These are phyloP conservation scores for Watsonalla cultraria DNA, from an alignment of 2,888 invertebrate genomes.

Conservation along the genomic window DNA sequence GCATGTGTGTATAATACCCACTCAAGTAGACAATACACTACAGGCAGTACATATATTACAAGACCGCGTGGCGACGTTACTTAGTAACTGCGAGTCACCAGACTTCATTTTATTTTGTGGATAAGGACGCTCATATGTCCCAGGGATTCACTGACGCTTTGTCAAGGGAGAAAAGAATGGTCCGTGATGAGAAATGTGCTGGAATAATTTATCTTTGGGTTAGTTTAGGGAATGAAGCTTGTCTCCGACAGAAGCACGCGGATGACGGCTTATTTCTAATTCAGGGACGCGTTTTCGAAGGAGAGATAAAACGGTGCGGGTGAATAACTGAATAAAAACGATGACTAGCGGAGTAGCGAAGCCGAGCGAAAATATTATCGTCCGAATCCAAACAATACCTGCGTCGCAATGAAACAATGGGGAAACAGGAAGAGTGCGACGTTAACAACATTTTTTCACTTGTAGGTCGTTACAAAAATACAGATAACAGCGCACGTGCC, in stretches of 20 bases:
- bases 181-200: constrained; percentile 67
- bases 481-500: constrained; percentile 62
- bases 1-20: constrained; percentile 19
- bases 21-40: constrained; percentile 13
- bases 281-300: constrained; percentile 57
- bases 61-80: constrained; percentile 42
- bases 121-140: constrained; percentile 63
- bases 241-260: constrained; percentile 47
- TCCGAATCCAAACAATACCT: constrained; percentile 38
- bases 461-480: constrained; percentile 58
- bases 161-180: constrained; percentile 63
- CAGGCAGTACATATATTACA: constrained; percentile 26
- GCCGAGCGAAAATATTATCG: constrained; percentile 36
- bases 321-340: constrained; percentile 64
- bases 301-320: constrained; percentile 50
- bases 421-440: constrained; percentile 40
- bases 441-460: constrained; percentile 57
- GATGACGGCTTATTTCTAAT: constrained; percentile 64
- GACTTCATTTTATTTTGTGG: constrained; percentile 62
- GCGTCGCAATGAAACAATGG: constrained; percentile 29
- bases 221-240: constrained; percentile 60
- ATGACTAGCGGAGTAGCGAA: constrained; percentile 40
- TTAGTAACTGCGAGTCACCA: constrained; percentile 49
- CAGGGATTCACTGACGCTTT: constrained; percentile 63
- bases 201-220: constrained; percentile 71